These are phyloP conservation scores for Pavo muticus DNA, from an alignment of 2,113 vertebrate species.

Conservation along the genomic window DNA sequence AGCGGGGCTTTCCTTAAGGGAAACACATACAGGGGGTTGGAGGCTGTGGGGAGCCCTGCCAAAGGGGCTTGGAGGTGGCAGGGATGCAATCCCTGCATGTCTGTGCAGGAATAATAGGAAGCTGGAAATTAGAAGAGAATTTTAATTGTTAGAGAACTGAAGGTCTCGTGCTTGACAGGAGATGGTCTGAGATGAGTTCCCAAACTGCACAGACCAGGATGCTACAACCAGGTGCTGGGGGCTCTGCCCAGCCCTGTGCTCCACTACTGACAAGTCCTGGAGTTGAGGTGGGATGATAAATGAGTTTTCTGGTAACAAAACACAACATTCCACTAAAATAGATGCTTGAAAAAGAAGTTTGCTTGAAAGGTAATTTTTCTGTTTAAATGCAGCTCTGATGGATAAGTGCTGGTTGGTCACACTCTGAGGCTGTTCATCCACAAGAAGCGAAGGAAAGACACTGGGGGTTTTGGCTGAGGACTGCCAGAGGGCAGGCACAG, in stretches of 20 bases:
- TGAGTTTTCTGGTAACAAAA: neutral
- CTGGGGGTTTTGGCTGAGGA: rapidly evolving
- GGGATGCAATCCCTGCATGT: rapidly evolving
- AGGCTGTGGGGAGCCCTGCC: neutral
- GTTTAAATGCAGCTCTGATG: neutral
- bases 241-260: neutral
- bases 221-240: rapidly evolving
- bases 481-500: neutral
- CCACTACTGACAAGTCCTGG: neutral
- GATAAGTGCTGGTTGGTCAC: neutral
- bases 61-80: rapidly evolving
- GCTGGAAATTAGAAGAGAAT: neutral
- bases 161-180: neutral
- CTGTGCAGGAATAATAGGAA: neutral
- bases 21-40: rapidly evolving
- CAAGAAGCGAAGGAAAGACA: neutral
- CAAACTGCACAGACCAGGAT: neutral
- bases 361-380: neutral
- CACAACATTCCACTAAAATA: neutral
- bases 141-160: neutral
- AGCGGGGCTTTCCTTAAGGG: neutral
- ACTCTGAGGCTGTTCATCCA: neutral
- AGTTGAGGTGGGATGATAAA: neutral
- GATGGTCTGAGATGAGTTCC: neutral
- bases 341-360: neutral